A percentile compares a stretch with the other conserved stretches of the same genome.
phyloP scores from a whole-genome alignment of 2,888 invertebrate genomes.

The Drosophila trichaetosa region DNA sequence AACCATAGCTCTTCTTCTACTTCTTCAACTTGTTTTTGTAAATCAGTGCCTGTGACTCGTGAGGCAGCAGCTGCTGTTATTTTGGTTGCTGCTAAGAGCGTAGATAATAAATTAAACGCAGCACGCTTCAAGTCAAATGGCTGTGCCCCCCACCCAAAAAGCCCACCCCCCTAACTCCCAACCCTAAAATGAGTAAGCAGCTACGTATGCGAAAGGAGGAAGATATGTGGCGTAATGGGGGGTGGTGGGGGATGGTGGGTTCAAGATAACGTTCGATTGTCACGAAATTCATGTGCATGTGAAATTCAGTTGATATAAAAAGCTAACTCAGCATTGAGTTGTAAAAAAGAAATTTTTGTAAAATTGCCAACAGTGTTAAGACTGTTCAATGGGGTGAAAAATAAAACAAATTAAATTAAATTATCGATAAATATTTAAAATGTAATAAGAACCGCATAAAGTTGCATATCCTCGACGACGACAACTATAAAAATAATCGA shows the following conservation, averaged over 20 bases:
- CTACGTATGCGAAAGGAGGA: not conserved
- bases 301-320: conserved; percentile 8
- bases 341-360: not conserved
- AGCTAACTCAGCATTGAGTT: not conserved
- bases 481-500: not conserved
- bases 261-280: conserved; percentile 34
- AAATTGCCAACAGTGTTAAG: not conserved
- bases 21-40: conserved; percentile 40
- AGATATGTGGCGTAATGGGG: not conserved
- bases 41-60: conserved; percentile 70
- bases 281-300: conserved; percentile 9
- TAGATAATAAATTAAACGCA: conserved; percentile 79
- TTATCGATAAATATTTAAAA: not conserved
- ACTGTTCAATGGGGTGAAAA: not conserved
- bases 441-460: too few species aligned
- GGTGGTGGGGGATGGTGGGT: too few species aligned
- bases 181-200: conserved; percentile 27
- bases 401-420: not conserved
- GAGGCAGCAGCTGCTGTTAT: conserved; percentile 59
- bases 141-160: not conserved
- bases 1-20: conserved; percentile 49
- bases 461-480: not conserved
- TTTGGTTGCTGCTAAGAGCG: conserved; percentile 49
- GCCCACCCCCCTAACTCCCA: not conserved
- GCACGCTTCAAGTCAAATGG: conserved; percentile 64